A percentile compares a stretch with the other conserved stretches of the same genome.
Conservation (phyloP, 2,113 vertebrate species). For the Spea bombifrons region DNA sequence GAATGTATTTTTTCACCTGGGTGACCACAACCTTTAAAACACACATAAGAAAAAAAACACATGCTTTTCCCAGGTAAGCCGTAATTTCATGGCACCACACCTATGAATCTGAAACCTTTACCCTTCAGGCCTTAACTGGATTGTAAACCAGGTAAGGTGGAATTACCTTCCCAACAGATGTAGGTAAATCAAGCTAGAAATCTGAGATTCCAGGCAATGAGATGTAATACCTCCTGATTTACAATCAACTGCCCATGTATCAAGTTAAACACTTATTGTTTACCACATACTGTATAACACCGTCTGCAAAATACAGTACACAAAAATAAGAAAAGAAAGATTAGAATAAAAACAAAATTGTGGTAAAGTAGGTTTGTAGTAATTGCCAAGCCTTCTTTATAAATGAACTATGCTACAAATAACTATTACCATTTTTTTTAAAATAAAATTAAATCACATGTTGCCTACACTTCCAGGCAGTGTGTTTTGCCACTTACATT, state of each 20-base stretch:
- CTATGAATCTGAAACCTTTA: constrained; percentile 47
- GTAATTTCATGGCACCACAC: constrained; percentile 36
- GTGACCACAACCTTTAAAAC: constrained; percentile 31
- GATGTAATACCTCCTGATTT: constrained; percentile 37
- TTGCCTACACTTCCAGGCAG: no score
- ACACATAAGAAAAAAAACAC: constrained; percentile 22
- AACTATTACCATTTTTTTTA: no score
- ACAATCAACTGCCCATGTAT: constrained; percentile 26
- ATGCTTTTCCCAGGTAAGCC: constrained; percentile 24
- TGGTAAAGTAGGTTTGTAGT: neutral
- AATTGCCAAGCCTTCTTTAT: no score
- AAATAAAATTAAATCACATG: no score
- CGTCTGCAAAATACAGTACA: neutral
- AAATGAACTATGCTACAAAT: no score
- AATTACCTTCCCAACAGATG: constrained; percentile 43
- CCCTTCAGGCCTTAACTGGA: constrained; percentile 33
- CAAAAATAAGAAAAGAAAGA: no score
- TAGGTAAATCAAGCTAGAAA: constrained; percentile 40
- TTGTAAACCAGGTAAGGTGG: constrained; percentile 32
- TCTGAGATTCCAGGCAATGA: constrained; percentile 28
- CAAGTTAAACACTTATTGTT: constrained; percentile 22
- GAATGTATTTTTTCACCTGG: neutral
- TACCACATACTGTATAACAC: neutral
- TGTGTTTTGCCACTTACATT: no score
- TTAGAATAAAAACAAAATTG: no score